Percentiles rank a stretch among this genome's conserved stretches.
Evolutionary conservation across 2,113 vertebrate genomes (phyloP).

Genomic region (Orthonyx spaldingii): DNA sequence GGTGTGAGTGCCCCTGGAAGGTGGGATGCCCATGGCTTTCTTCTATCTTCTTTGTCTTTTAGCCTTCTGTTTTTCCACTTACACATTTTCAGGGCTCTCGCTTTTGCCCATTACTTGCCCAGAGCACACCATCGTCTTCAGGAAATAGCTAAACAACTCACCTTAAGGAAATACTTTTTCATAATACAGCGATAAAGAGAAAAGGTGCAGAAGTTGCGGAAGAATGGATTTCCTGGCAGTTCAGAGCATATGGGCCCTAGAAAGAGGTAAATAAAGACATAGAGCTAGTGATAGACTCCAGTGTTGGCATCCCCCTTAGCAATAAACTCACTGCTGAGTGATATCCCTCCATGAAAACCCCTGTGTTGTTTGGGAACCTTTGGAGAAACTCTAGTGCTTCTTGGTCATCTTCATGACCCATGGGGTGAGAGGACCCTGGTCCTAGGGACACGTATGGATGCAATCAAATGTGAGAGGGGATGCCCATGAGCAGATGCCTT

Average conservation of each 20-base stretch:
- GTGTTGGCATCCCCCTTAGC: not conserved
- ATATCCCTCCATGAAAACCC: not conserved
- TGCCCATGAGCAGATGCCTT: not conserved
- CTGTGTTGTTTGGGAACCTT: not conserved
- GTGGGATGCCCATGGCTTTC: not conserved
- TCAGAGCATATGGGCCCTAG: slow-evolving; percentile 45
- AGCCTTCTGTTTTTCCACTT: not conserved
- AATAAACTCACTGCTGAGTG: not conserved
- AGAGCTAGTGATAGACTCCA: not conserved
- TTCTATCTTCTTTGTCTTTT: not conserved
- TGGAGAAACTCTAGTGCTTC: not conserved
- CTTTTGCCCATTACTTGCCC: not conserved
- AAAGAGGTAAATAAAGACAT: not conserved
- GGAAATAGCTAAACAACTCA: not conserved
- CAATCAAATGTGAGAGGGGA: not conserved
- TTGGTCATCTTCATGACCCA: not conserved
- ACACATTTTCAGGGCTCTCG: not conserved
- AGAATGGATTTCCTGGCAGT: not conserved
- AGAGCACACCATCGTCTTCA: not conserved
- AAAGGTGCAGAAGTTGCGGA: slow-evolving; percentile 47
- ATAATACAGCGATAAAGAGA: slow-evolving; percentile 47
- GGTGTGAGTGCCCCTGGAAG: not conserved
- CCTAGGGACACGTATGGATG: not conserved
- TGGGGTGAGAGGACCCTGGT: not conserved
- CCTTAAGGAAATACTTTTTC: slow-evolving; percentile 58